A percentile compares a stretch with the other conserved stretches of the same genome.
These are phyloP conservation scores for Marasmarcha lunaedactyla DNA, from an alignment of 2,888 invertebrate genomes.

Conservation along the genomic window DNA sequence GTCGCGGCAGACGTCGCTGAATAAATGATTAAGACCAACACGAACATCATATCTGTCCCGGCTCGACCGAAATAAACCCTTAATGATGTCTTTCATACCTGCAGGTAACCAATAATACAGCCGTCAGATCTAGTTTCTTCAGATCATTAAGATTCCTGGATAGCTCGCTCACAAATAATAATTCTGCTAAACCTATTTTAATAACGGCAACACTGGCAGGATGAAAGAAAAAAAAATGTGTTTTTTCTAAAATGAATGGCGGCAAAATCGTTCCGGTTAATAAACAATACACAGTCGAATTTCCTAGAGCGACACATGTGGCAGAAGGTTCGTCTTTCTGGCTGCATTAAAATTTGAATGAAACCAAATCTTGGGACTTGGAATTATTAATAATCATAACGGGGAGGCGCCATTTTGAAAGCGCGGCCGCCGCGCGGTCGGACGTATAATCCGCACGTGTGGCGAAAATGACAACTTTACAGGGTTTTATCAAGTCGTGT, in stretches of 20 bases:
- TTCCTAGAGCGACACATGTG: constrained; percentile 53
- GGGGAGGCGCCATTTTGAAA: constrained; percentile 49
- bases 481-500: not conserved
- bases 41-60: constrained; percentile 45
- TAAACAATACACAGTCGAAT: constrained; percentile 46
- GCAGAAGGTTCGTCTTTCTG: constrained; percentile 39
- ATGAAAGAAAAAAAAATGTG: constrained; percentile 9
- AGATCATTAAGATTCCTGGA: constrained; percentile 47
- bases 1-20: constrained; percentile 48
- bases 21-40: constrained; percentile 62
- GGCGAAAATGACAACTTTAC: not conserved
- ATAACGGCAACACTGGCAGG: not conserved
- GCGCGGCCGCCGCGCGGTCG: constrained; percentile 19
- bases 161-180: not conserved
- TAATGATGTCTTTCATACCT: constrained; percentile 58
- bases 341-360: constrained; percentile 44
- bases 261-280: constrained; percentile 51
- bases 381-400: constrained; percentile 62
- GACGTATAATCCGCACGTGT: constrained; percentile 17
- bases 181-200: not conserved
- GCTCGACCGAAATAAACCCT: constrained; percentile 56
- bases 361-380: constrained; percentile 52
- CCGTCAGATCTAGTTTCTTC: constrained; percentile 41
- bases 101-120: constrained; percentile 31
- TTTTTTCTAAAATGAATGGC: constrained; percentile 25